A percentile compares a stretch with the other conserved stretches of the same genome.
phyloP scores from a whole-genome alignment of 1,140 invertebrate genomes.

The Druon quercuslanigerum region DNA sequence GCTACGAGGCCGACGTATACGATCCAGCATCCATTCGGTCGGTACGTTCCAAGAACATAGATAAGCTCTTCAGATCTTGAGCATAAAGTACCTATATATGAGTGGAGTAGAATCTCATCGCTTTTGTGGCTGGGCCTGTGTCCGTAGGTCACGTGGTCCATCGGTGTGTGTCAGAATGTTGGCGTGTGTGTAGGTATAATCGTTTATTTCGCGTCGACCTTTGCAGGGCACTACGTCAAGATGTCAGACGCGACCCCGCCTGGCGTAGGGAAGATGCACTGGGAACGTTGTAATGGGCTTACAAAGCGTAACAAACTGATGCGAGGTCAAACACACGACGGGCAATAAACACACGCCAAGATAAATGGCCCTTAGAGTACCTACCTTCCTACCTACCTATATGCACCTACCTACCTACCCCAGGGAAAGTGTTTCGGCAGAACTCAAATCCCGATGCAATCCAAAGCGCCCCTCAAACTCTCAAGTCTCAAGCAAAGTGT shows the following conservation, averaged over 20 bases:
- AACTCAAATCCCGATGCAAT: constrained; percentile 34
- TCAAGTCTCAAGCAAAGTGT: constrained; percentile 48
- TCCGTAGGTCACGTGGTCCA: constrained; percentile 32
- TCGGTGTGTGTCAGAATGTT: constrained; percentile 38
- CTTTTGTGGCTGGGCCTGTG: constrained; percentile 46
- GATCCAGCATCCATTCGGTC: background rate
- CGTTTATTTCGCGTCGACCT: constrained; percentile 74
- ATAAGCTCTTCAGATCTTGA: constrained; percentile 20
- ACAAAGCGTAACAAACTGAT: constrained; percentile 77
- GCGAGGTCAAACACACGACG: constrained; percentile 74
- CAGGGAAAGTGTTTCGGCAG: constrained; percentile 63
- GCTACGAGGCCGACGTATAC: background rate
- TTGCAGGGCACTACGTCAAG: constrained; percentile 75
- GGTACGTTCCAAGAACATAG: constrained; percentile 4
- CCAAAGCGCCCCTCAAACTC: constrained; percentile 7
- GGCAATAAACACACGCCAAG: constrained; percentile 74
- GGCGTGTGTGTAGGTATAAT: constrained; percentile 64
- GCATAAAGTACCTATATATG: background rate
- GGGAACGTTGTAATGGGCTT: constrained; percentile 74
- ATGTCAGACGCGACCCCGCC: constrained; percentile 74
- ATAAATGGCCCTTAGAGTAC: constrained; percentile 69
- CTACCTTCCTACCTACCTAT: background rate
- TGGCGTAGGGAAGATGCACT: constrained; percentile 69
- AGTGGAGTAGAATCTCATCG: constrained; percentile 45
- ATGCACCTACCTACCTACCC: constrained; percentile 32